Evolutionary conservation across 2,888 invertebrate genomes (phyloP), one percentile per base, ranked within the genome.

Genomic region (Scaeva pyrastri): DNA sequence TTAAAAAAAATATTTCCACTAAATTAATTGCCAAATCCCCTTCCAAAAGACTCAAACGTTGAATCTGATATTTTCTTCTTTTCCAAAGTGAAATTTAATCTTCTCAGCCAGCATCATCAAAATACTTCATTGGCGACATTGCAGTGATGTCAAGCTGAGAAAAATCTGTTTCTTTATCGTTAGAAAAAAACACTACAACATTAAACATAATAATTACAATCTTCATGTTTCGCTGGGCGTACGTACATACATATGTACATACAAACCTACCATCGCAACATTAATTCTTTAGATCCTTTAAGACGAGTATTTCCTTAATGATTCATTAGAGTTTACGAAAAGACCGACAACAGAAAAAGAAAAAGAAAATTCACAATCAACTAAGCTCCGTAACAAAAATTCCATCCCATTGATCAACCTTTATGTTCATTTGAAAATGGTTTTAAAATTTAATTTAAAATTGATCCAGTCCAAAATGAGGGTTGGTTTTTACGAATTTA

Each of bases 381-480:
- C 36, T 11, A 0, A 62, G 26, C 64, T 16, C 12, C 48, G 19
- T 26, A 6, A 68, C 52, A 68, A n/a, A n/a, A n/a, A n/a, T 68
- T 52, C 23, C 52, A 11, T 23, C 68, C 68, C 4, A 52, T 52
- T 64, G 21, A 43, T 36, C 19, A 71, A 71, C 77, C 71, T 62
- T 76, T 74, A 41, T 70, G 39, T 21, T 7, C 39, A 56, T 45
- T 60, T 50, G n/a, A 58, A 72, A 82, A 77, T 72, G 66, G 66
- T 55, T 82, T 77, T 16, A 72, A 72, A 82, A 72, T 77, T 76
- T 76, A 50, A 76, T 82, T 76, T 72, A 41, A 77, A 82, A 82
- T 52, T 55, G 21, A 76, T n/a, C n/a, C n/a, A 79, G 66, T 55
- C 55, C 39, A 50, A 68, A 66, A 76, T 82, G 76, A 82, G 82